Conservation (phyloP, 2,797 vertebrate genomes). For the Diplodus sargus region DNA sequence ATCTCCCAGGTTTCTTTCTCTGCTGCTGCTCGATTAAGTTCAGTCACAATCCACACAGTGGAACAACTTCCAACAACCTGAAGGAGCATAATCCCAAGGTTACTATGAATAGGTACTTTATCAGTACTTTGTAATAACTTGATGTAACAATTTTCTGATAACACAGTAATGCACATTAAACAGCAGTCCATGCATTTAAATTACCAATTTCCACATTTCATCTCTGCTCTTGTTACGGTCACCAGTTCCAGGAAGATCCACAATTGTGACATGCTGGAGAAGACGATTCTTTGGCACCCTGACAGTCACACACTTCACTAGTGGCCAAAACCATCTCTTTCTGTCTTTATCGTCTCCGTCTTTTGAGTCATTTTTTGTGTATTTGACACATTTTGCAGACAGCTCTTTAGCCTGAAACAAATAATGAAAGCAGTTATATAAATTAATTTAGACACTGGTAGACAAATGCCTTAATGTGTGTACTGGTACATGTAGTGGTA, state of each 20-base stretch:
- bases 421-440: not conserved
- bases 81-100: not conserved
- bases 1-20: conserved; percentile 66
- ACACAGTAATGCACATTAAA: not conserved
- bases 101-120: not conserved
- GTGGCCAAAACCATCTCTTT: conserved; percentile 65
- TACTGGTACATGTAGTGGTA: no score
- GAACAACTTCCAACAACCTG: conserved; percentile 63
- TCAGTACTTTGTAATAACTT: not conserved
- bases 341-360: no score
- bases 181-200: not conserved
- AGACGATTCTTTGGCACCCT: conserved; percentile 57
- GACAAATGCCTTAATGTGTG: no score
- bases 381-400: no score
- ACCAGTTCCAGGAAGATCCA: conserved; percentile 78
- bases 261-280: conserved; percentile 67
- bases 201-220: conserved; percentile 75
- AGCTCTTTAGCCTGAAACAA: no score
- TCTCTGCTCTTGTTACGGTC: conserved; percentile 74
- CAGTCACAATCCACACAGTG: conserved; percentile 65
- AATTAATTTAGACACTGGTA: no score
- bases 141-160: not conserved
- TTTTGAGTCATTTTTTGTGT: no score
- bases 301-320: conserved; percentile 76
- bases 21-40: conserved; percentile 34